These are phyloP conservation scores for Pipistrellus nathusii DNA, from an alignment of 2,797 vertebrate species.

Conservation along the genomic window DNA sequence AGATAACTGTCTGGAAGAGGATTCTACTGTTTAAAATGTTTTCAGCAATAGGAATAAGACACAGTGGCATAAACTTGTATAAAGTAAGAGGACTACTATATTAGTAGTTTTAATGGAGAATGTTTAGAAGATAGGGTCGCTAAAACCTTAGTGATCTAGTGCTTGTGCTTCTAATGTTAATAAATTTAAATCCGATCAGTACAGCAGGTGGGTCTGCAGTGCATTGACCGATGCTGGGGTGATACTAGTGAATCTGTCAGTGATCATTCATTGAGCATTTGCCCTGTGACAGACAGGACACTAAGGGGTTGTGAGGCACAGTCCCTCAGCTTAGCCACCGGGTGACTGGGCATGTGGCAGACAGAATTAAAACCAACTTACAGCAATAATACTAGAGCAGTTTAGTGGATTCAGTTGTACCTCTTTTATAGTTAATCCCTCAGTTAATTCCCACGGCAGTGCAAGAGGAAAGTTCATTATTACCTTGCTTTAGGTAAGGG, in stretches of 20 bases:
- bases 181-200: not conserved
- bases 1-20: not conserved
- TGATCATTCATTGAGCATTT: not conserved
- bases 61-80: not conserved
- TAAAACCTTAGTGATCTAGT: not conserved
- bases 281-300: not conserved
- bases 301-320: not conserved
- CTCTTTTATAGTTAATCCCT: not conserved
- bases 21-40: slow-evolving; percentile 15
- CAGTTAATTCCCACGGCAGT: not conserved
- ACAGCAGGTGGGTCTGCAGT: not conserved
- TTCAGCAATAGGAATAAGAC: not conserved
- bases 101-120: not conserved
- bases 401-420: not conserved
- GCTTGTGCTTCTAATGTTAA: not conserved
- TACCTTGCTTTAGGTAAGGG: not conserved
- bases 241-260: not conserved
- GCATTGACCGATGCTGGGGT: not conserved
- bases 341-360: not conserved
- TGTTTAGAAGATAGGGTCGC: not conserved
- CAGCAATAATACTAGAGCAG: not conserved
- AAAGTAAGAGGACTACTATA: not conserved
- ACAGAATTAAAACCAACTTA: slow-evolving; percentile 3
- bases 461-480: not conserved
- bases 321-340: not conserved